Evolutionary conservation across 2,888 invertebrate genomes (phyloP).

Genomic region (Bimastos eiseni): DNA sequence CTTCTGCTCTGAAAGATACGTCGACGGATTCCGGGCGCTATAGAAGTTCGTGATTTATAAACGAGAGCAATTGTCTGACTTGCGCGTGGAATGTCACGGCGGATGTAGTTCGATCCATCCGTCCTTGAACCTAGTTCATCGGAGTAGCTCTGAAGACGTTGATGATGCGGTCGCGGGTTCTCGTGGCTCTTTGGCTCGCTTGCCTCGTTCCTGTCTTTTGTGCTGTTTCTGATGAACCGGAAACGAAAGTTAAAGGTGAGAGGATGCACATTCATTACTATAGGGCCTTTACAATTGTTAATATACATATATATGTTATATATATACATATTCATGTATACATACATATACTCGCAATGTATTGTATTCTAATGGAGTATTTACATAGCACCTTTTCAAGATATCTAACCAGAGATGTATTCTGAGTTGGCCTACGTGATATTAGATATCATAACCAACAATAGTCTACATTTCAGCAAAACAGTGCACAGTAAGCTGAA

Average conservation of each 20-base stretch:
- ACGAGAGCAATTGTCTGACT: background rate
- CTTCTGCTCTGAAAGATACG: background rate
- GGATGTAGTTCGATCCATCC: background rate
- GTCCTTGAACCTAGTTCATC: background rate
- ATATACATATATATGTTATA: background rate
- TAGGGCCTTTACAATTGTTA: background rate
- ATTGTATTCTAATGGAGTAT: no score
- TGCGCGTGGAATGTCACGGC: background rate
- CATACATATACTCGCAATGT: no score
- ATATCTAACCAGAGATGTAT: no score
- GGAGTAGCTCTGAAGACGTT: background rate
- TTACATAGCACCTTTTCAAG: no score
- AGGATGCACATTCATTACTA: background rate
- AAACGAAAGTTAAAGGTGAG: background rate
- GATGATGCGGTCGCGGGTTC: background rate
- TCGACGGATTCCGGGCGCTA: background rate
- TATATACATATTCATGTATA: no score
- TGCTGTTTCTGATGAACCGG: background rate
- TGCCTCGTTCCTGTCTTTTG: background rate
- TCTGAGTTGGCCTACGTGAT: no score
- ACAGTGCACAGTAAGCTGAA: no score
- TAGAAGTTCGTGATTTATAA: background rate
- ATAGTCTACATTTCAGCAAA: no score
- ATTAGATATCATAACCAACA: no score
- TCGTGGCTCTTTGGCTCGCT: background rate